A percentile compares a stretch with the other conserved stretches of the same genome.
phyloP scores from a whole-genome alignment of 2,113 vertebrate species.

The Columba janthina region DNA sequence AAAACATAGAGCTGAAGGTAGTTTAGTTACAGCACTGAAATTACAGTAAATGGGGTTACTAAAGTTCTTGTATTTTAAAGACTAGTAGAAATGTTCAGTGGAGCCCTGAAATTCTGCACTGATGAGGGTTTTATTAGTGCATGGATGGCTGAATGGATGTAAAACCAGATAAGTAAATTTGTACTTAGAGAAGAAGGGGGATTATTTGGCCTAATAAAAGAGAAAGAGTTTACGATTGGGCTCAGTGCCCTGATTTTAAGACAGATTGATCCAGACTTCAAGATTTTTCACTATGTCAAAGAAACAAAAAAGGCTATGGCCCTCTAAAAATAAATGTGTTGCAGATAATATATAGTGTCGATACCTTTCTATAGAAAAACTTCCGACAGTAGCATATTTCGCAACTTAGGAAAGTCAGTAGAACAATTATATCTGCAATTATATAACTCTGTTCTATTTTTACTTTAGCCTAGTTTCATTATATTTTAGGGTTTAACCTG shows the following conservation, averaged over 20 bases:
- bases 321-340: conserved; percentile 36
- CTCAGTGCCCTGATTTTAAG: conserved; percentile 6
- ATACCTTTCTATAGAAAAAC: neutral
- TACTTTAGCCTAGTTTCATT: conserved; percentile 26
- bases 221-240: neutral
- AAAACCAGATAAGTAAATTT: conserved; percentile 23
- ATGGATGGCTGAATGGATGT: neutral
- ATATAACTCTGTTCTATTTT: conserved; percentile 32
- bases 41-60: conserved; percentile 10
- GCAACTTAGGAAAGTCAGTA: neutral
- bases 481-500: conserved; percentile 23
- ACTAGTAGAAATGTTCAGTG: neutral
- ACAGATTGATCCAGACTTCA: neutral
- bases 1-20: conserved; percentile 1
- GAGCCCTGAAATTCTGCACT: conserved; percentile 1
- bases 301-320: neutral
- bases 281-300: conserved; percentile 28
- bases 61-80: neutral
- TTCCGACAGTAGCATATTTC: neutral
- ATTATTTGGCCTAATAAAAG: conserved; percentile 34
- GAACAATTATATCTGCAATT: conserved; percentile 28
- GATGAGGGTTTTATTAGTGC: conserved; percentile 8
- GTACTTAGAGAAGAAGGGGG: neutral
- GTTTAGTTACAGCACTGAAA: conserved; percentile 17
- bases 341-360: neutral